Evolutionary conservation across 2,888 invertebrate species (phyloP).

Genomic region (Caenorhabditis zanzibari): DNA sequence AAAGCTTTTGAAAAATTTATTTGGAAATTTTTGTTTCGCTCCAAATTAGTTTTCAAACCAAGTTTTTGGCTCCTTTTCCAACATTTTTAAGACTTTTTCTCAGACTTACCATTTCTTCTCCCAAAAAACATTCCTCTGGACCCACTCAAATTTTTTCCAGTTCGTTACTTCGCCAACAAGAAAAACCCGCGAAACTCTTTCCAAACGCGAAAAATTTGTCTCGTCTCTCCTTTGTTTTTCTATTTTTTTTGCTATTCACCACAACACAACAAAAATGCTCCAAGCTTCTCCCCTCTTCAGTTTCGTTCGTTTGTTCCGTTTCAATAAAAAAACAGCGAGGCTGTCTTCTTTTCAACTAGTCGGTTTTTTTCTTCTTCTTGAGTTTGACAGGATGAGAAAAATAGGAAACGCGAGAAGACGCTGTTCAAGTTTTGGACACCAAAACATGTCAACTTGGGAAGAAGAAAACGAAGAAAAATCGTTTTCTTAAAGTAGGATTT

Average conservation of each 20-base stretch:
- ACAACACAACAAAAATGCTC: slow-evolving; percentile 11
- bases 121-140: not conserved
- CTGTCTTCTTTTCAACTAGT: slow-evolving; percentile 9
- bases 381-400: slow-evolving; percentile 24
- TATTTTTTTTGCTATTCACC: not conserved
- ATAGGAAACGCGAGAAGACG: not conserved
- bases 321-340: not conserved
- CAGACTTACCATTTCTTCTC: no score
- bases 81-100: no score
- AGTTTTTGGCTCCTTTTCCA: no score
- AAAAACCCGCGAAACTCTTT: no score
- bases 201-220: not conserved
- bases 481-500: no score
- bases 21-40: no score
- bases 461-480: no score
- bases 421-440: slow-evolving; percentile 10
- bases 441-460: slow-evolving; percentile 24
- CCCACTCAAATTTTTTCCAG: slow-evolving; percentile 1
- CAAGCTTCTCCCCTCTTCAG: slow-evolving; percentile 1
- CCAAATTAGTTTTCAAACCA: no score
- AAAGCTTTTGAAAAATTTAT: no score
- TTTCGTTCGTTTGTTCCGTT: slow-evolving; percentile 24
- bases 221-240: not conserved
- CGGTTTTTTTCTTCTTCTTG: slow-evolving; percentile 21
- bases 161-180: not conserved